Conservation (phyloP, 2,888 invertebrate species). For the Polydesmus complanatus region DNA sequence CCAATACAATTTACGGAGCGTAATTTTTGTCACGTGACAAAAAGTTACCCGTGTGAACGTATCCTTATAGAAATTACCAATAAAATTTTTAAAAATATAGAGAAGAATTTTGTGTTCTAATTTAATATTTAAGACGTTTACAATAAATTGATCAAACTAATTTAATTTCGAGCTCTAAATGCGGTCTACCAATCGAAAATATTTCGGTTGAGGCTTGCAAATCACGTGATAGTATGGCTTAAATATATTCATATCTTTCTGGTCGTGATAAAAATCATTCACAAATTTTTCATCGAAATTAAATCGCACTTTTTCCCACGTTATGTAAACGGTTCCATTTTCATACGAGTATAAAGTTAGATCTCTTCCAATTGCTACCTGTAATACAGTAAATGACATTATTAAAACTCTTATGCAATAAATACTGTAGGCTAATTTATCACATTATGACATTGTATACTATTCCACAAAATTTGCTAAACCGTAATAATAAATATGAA, state of each 20-base stretch:
- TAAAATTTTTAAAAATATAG: too few relatives aligned
- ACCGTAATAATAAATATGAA: neutral
- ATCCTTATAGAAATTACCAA: too few relatives aligned
- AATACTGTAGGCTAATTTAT: neutral
- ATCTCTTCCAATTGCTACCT: constrained; percentile 71
- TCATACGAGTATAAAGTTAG: constrained; percentile 66
- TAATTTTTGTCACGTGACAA: too few relatives aligned
- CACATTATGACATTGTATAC: neutral
- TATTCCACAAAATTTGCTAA: neutral
- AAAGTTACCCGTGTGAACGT: too few relatives aligned
- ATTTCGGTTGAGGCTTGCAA: constrained; percentile 58
- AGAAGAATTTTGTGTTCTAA: too few relatives aligned
- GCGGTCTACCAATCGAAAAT: constrained; percentile 53
- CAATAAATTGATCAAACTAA: too few relatives aligned
- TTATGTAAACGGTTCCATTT: constrained; percentile 61
- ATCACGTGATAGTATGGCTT: constrained; percentile 79
- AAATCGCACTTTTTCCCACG: constrained; percentile 65
- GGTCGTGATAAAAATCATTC: constrained; percentile 46
- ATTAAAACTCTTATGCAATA: neutral
- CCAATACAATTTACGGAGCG: too few relatives aligned
- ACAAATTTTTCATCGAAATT: constrained; percentile 67
- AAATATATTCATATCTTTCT: constrained; percentile 45
- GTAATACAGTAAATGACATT: constrained; percentile 24
- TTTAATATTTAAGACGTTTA: too few relatives aligned
- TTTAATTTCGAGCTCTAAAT: too few relatives aligned